These are phyloP conservation scores for Argyresthia goedartella DNA, from an alignment of 2,888 invertebrate species.

Conservation along the genomic window DNA sequence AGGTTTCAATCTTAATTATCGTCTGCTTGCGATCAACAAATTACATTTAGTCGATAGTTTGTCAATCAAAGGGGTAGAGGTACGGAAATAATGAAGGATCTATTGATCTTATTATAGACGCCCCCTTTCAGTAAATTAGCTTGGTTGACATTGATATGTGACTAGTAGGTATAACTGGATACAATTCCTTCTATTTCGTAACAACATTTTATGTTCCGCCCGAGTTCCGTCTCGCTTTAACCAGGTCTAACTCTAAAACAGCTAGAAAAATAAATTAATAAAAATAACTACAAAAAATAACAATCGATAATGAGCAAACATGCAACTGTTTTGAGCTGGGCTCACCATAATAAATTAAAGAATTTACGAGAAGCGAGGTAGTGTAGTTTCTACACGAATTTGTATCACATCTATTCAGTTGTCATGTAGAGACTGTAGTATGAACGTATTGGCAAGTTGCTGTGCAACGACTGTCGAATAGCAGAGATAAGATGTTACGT, in stretches of 20 bases:
- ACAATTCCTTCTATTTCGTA: conserved; percentile 20
- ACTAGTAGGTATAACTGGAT: conserved; percentile 49
- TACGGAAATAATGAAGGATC: too few relatives aligned
- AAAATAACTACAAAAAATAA: conserved; percentile 33
- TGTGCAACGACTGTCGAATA: too few relatives aligned
- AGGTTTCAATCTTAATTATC: conserved; percentile 33
- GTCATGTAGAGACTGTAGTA: too few relatives aligned
- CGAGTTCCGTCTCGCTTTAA: neutral
- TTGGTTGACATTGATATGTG: conserved; percentile 39
- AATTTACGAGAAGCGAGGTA: conserved; percentile 51
- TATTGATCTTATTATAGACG: conserved; percentile 8
- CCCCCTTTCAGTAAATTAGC: conserved; percentile 22
- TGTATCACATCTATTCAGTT: conserved; percentile 39
- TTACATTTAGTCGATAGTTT: conserved; percentile 18
- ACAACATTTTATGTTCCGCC: neutral
- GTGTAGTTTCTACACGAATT: conserved; percentile 61
- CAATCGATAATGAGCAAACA: conserved; percentile 47
- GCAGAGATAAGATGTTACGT: too few relatives aligned
- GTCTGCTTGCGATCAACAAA: neutral
- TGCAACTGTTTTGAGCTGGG: conserved; percentile 56
- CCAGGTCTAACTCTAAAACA: conserved; percentile 29
- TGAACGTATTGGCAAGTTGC: too few relatives aligned
- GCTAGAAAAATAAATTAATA: conserved; percentile 41
- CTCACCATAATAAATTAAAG: conserved; percentile 39
- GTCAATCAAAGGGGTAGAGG: too few relatives aligned